Evolutionary conservation across 2,888 invertebrate species (phyloP).

Genomic region (Brassicogethes aeneus): DNA sequence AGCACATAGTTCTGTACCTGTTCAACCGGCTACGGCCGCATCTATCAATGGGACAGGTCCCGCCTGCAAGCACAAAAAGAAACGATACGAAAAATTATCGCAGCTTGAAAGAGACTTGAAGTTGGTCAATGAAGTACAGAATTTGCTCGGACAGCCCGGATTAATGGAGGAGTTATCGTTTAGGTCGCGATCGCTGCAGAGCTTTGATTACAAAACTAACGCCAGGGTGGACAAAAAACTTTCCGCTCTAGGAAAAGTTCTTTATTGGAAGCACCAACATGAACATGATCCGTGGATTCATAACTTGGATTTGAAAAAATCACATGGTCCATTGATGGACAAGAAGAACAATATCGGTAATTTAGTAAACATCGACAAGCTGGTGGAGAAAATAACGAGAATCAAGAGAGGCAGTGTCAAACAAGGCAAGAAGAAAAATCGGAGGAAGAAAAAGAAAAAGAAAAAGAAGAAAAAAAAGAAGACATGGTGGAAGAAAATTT

Average conservation of each 20-base stretch:
- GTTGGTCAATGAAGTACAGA: conserved; percentile 24
- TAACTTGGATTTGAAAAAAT: background rate
- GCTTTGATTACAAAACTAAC: background rate
- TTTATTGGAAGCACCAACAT: background rate
- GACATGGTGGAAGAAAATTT: background rate
- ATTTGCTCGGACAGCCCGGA: background rate
- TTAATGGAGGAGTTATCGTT: background rate
- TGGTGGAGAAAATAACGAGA: background rate
- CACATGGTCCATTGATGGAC: background rate
- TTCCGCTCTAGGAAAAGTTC: background rate
- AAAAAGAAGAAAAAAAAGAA: background rate
- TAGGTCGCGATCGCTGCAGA: background rate
- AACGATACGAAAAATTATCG: conserved; percentile 9
- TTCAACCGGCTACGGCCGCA: too few relatives aligned
- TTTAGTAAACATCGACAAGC: background rate
- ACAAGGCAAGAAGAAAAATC: background rate
- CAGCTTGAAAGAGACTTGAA: conserved; percentile 20
- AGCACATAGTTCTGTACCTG: too few relatives aligned
- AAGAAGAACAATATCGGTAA: background rate
- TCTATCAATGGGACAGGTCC: too few relatives aligned
- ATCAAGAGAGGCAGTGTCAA: background rate
- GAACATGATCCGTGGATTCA: background rate
- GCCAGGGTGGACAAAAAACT: background rate
- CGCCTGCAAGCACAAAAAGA: background rate
- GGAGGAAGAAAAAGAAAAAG: conserved; percentile 2